A percentile compares a stretch with the other conserved stretches of the same genome.
These are phyloP conservation scores for Urocyon cinereoargenteus DNA, from an alignment of 2,797 vertebrate species.

Conservation along the genomic window DNA sequence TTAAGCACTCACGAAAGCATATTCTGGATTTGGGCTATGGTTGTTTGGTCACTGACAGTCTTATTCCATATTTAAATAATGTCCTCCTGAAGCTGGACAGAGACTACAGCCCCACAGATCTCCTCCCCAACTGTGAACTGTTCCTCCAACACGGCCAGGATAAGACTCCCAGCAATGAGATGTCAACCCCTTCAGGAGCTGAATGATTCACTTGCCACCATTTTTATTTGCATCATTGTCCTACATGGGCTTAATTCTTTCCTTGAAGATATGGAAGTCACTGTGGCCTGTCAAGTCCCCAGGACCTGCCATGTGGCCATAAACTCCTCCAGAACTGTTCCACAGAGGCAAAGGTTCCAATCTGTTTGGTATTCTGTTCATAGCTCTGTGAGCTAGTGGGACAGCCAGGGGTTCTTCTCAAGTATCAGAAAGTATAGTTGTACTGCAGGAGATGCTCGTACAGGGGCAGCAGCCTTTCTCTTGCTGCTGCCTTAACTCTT, in stretches of 20 bases:
- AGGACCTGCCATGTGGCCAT: not conserved
- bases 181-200: not conserved
- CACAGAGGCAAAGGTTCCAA: slow-evolving; percentile 91
- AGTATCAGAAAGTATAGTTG: slow-evolving; percentile 93
- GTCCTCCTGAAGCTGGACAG: not conserved
- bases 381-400: slow-evolving; percentile 92
- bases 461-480: slow-evolving; percentile 91
- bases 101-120: not conserved
- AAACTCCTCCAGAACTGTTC: not conserved
- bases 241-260: not conserved
- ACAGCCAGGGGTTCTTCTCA: slow-evolving; percentile 89
- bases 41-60: not conserved
- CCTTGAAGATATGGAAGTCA: not conserved
- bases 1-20: not conserved
- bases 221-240: not conserved
- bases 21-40: not conserved
- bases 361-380: slow-evolving; percentile 92
- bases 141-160: not conserved
- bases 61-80: not conserved
- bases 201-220: not conserved
- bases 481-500: slow-evolving; percentile 88
- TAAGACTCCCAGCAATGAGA: not conserved
- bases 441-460: slow-evolving; percentile 92
- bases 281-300: not conserved
- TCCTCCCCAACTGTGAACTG: not conserved